Evolutionary conservation across 2,797 vertebrate species (phyloP).

Genomic region (Xyrichtys novacula): DNA sequence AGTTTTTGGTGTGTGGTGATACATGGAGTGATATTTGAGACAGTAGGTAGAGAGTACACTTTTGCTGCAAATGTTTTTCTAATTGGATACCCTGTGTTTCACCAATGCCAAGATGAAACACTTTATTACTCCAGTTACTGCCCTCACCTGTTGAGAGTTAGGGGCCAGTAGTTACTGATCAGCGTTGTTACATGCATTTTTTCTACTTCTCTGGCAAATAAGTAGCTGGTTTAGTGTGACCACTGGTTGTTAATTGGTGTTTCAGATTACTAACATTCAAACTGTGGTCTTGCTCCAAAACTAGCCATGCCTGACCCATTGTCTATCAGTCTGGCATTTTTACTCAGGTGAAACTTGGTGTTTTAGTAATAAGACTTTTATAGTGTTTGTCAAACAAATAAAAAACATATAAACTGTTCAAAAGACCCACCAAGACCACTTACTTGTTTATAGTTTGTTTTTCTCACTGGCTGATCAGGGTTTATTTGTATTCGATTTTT

Average conservation of each 20-base stretch:
- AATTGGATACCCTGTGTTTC: slow-evolving; percentile 13
- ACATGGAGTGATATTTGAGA: background rate
- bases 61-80: slow-evolving; percentile 3
- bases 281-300: background rate
- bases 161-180: background rate
- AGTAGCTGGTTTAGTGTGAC: background rate
- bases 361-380: no score
- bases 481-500: background rate
- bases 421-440: background rate
- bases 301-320: background rate
- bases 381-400: no score
- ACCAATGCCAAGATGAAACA: slow-evolving; percentile 8
- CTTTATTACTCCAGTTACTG: slow-evolving; percentile 1
- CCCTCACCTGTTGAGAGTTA: slow-evolving; percentile 9
- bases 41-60: background rate
- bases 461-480: no score
- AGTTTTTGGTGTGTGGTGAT: background rate
- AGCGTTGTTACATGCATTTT: background rate
- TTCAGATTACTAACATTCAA: background rate
- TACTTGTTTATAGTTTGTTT: background rate
- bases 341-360: background rate
- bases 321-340: background rate
- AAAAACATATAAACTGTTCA: background rate
- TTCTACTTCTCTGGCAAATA: background rate
- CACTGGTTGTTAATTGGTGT: background rate